A percentile compares a stretch with the other conserved stretches of the same genome.
Evolutionary conservation across 2,888 invertebrate genomes (phyloP).

Genomic region (Cataglyphis rosenhaueri): DNA sequence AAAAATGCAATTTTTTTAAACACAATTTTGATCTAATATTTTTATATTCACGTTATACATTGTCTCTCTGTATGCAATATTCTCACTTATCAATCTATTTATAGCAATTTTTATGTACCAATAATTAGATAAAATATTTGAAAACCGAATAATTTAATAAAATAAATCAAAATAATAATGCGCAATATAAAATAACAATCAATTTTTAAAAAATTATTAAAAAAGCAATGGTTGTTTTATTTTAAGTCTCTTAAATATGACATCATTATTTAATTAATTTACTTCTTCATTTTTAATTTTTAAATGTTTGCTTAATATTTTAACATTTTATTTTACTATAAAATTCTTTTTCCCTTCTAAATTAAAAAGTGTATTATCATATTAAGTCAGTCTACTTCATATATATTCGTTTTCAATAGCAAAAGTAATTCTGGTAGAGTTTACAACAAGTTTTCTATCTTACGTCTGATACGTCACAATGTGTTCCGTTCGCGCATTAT

Average conservation of each 20-base stretch:
- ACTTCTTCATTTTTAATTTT: neutral
- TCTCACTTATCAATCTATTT: neutral
- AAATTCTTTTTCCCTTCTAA: neutral
- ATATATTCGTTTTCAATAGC: conserved; percentile 13
- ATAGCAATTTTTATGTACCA: neutral
- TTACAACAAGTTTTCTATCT: conserved; percentile 33
- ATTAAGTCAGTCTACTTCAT: neutral
- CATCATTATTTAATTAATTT: neutral
- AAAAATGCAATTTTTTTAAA: neutral
- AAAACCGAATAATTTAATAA: neutral
- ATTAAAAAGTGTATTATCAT: neutral
- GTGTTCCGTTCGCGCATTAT: conserved; percentile 21
- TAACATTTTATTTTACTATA: neutral
- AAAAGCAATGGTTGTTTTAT: neutral
- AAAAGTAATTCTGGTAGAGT: conserved; percentile 21
- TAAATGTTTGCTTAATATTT: neutral
- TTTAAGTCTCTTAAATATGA: neutral
- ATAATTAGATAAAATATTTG: neutral
- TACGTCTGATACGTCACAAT: conserved; percentile 28
- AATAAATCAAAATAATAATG: neutral
- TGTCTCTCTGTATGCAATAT: neutral
- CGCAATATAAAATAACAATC: neutral
- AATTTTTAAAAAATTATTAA: neutral
- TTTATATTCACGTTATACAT: neutral
- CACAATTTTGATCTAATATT: neutral